Conservation (phyloP, 2,888 invertebrate species). For the Tenodera sinensis region DNA sequence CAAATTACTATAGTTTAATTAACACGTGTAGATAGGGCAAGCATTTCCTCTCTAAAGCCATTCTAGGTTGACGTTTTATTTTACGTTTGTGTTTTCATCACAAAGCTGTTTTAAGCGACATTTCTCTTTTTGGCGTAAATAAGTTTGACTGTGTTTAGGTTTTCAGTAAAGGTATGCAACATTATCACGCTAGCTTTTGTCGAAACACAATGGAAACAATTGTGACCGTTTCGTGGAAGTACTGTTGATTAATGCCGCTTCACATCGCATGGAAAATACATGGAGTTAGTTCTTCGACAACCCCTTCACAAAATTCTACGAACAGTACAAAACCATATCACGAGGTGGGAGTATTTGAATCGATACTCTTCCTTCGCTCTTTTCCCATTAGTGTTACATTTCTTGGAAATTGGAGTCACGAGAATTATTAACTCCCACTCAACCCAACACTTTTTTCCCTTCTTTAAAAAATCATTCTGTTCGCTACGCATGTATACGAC, state of each 20-base stretch:
- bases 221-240: not conserved
- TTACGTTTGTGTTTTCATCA: no score
- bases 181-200: no score
- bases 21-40: no score
- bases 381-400: not conserved
- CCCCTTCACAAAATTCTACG: not conserved
- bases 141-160: no score
- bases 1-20: no score
- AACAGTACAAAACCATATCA: not conserved
- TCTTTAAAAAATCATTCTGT: not conserved
- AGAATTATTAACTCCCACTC: not conserved
- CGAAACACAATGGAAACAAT: no score
- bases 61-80: no score
- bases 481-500: not conserved
- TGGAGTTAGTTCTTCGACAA: not conserved
- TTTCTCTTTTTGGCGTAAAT: no score
- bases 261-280: not conserved
- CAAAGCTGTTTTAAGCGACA: no score
- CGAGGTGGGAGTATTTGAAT: not conserved
- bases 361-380: not conserved
- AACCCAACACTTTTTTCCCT: not conserved
- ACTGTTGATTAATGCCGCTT: not conserved
- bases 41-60: no score
- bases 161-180: no score
- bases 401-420: not conserved